Evolutionary conservation across 2,113 vertebrate genomes (phyloP).

Genomic region (Heptranchias perlo): DNA sequence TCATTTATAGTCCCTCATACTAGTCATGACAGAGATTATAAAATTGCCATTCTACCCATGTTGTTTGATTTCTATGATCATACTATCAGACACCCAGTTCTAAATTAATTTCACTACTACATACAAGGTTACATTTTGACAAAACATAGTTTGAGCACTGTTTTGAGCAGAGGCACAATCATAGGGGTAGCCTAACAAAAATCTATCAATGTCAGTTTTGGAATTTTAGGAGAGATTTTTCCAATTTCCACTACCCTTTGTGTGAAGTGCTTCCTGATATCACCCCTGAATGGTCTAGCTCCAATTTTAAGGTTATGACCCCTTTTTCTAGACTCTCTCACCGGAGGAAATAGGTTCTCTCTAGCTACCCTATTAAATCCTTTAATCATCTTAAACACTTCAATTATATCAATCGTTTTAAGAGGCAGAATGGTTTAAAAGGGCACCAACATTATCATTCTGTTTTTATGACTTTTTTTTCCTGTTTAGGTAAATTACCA

Average conservation of each 20-base stretch:
- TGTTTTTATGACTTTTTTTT: background rate
- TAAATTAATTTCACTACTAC: background rate
- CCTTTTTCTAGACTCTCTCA: background rate
- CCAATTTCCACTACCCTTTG: background rate
- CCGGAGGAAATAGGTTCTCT: background rate
- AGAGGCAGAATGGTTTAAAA: background rate
- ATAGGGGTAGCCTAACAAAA: background rate
- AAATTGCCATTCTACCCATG: background rate
- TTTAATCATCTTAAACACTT: background rate
- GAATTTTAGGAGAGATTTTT: background rate
- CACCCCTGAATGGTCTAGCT: background rate
- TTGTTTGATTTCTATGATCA: background rate
- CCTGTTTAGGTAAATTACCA: background rate
- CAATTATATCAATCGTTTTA: background rate
- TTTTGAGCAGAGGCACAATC: background rate
- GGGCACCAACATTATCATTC: background rate
- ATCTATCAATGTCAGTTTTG: background rate
- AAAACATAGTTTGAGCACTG: background rate
- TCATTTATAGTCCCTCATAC: background rate
- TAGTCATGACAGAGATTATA: background rate
- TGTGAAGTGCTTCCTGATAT: background rate
- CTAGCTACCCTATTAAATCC: background rate
- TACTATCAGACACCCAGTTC: background rate
- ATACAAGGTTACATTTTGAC: background rate
- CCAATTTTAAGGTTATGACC: background rate